Base-by-base conservation (phyloP, 1,140 invertebrate species). In the Drosophila micromelanica region DNA sequence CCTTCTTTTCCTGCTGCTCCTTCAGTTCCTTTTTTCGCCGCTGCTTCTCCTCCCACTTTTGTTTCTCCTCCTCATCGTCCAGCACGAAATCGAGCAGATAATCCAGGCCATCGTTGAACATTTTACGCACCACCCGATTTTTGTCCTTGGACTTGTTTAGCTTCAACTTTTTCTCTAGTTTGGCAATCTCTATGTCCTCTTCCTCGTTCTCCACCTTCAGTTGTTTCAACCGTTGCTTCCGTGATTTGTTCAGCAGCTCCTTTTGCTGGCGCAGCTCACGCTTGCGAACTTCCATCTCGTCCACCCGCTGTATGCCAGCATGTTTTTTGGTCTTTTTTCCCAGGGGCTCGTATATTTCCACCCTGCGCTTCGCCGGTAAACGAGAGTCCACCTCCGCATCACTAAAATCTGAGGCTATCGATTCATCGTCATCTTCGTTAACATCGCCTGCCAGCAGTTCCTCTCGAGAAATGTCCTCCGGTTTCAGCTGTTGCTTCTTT, bases 41-140 rank as follows among this genome's bases (percentile, higher is more conserved):
- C 30, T 90, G 76, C 35, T 90, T 91, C 30, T 77, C 77, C 46
- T 79, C 70, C 68, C 85, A 90, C 35, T 91, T 92, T 1, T 68
- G 63, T 60, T 90, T 93, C 86, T 95, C 94, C 75, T 95, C 94
- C 52, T 95, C 96, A 60, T 96, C 94, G 55, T 94, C 93, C 91
- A 97, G 94, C 92, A 96, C 97, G 46, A 97, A 94, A 93, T 98
- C 96, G 73, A 98, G 94, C 94, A 97, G 96, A 97, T 97, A 98
- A 90, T 97, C 97, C 30, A 98, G 93, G 2, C 97, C 97, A 94
- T 98, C 97, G 42, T 94, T 90, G 92, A 98, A 98, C 71, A 95
- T 95, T 81, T 96, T 96, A 5, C 96, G 96, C 38, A 96, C 93
- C 30, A 90, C 30, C 1, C 87, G 87, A 54, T 93, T 94, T 84